Evolutionary conservation across 1,140 invertebrate genomes (phyloP).

Genomic region (Rhyacophila brunnea): DNA sequence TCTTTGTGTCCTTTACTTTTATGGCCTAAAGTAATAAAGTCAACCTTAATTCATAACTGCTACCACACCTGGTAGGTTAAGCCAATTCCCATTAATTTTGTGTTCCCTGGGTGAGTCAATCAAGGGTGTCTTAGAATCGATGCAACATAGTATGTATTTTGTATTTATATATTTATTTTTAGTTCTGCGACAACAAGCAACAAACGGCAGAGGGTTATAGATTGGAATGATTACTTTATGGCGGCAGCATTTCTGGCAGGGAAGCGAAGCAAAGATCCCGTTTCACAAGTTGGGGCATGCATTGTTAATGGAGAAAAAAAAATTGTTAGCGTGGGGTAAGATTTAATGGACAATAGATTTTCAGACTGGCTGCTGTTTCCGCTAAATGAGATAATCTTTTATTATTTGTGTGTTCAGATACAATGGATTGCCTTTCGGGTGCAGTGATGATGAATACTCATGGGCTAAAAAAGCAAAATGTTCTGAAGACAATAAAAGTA

Average conservation of each 20-base stretch:
- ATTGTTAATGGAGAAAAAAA: slow-evolving; percentile 86
- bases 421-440: slow-evolving; percentile 92
- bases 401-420: slow-evolving; percentile 59
- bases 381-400: too few species aligned
- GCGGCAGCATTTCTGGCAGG: slow-evolving; percentile 77
- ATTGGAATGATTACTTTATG: slow-evolving; percentile 95
- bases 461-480: slow-evolving; percentile 69
- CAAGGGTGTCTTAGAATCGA: too few species aligned
- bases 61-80: too few species aligned
- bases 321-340: slow-evolving; percentile 82
- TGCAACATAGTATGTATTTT: too few species aligned
- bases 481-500: slow-evolving; percentile 72
- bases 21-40: too few species aligned
- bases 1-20: too few species aligned
- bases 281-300: slow-evolving; percentile 89
- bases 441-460: slow-evolving; percentile 83
- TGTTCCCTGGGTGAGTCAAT: too few species aligned
- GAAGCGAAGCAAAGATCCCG: slow-evolving; percentile 91
- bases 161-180: too few species aligned
- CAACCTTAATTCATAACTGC: too few species aligned
- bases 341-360: background rate
- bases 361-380: background rate
- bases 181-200: background rate
- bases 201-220: slow-evolving; percentile 44
- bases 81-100: too few species aligned